Percentiles rank a stretch among this genome's conserved stretches.
Conservation (phyloP, 2,797 vertebrate species). For the Eospalax fontanierii region DNA sequence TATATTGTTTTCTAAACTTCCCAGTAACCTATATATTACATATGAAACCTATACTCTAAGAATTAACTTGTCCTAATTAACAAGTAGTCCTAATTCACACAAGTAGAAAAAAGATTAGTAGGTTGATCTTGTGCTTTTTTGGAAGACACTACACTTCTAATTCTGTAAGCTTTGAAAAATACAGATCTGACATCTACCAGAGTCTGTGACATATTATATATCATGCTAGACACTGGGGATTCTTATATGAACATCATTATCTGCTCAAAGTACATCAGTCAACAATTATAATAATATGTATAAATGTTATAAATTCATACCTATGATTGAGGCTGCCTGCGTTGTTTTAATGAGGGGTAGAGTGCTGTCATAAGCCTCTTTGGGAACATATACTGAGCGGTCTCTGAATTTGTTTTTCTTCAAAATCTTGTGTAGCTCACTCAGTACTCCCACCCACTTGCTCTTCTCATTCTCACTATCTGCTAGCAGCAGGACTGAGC, state of each 20-base stretch:
- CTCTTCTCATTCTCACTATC: slow-evolving; percentile 97
- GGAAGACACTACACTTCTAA: not conserved
- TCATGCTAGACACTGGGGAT: not conserved
- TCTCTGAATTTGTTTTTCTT: slow-evolving; percentile 99
- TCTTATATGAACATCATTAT: not conserved
- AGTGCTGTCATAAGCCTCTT: slow-evolving; percentile 98
- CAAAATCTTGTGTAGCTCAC: slow-evolving; percentile 97
- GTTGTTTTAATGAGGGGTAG: slow-evolving; percentile 99
- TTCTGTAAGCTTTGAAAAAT: not conserved
- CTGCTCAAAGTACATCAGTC: not conserved
- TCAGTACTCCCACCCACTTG: slow-evolving; percentile 98
- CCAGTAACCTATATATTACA: not conserved
- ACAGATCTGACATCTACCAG: not conserved
- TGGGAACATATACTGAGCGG: slow-evolving; percentile 97
- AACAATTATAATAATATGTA: not conserved
- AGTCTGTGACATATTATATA: not conserved
- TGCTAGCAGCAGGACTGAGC: slow-evolving; percentile 97
- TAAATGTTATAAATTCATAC: slow-evolving; percentile 85
- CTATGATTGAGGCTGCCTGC: slow-evolving; percentile 97
- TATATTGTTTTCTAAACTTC: not conserved
- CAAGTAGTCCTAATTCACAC: not conserved
- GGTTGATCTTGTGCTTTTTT: not conserved
- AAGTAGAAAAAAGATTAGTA: not conserved
- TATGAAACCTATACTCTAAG: not conserved
- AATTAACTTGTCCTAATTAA: slow-evolving; percentile 30